Evolutionary conservation across 2,113 vertebrate species (phyloP).

Genomic region (Phrynosoma blainvillii): DNA sequence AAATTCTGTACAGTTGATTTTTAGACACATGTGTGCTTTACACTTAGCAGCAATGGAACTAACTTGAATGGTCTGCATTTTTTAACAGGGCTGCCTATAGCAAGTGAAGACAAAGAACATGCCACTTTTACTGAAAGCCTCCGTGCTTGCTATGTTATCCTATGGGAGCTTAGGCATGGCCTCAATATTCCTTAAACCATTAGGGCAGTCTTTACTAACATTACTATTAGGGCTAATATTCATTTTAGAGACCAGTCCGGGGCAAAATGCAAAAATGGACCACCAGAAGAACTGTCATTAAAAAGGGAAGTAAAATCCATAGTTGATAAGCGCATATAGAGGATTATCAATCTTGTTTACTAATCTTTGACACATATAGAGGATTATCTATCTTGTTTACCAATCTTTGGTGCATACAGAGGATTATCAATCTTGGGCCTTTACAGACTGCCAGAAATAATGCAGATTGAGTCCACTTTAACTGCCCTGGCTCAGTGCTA

Average conservation of each 20-base stretch:
- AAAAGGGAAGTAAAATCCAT: background rate
- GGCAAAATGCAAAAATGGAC: background rate
- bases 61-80: conserved; percentile 1
- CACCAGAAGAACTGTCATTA: background rate
- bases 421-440: too few relatives aligned
- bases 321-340: background rate
- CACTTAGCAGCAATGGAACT: conserved; percentile 52
- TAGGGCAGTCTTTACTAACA: background rate
- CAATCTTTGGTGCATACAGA: background rate
- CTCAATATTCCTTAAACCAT: background rate
- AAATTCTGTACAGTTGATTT: conserved; percentile 64
- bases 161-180: background rate
- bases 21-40: conserved; percentile 54
- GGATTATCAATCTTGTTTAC: background rate
- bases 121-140: background rate
- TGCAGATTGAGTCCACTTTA: too few relatives aligned
- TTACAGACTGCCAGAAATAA: too few relatives aligned
- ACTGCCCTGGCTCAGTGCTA: too few relatives aligned
- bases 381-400: too few relatives aligned
- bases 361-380: background rate
- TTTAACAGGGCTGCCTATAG: background rate
- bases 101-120: background rate
- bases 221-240: background rate
- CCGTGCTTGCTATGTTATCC: background rate
- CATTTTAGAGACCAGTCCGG: background rate